Percentiles rank a stretch among this genome's conserved stretches.
Conservation (phyloP, 1,140 invertebrate species). For the Paraescarpia echinospica region DNA sequence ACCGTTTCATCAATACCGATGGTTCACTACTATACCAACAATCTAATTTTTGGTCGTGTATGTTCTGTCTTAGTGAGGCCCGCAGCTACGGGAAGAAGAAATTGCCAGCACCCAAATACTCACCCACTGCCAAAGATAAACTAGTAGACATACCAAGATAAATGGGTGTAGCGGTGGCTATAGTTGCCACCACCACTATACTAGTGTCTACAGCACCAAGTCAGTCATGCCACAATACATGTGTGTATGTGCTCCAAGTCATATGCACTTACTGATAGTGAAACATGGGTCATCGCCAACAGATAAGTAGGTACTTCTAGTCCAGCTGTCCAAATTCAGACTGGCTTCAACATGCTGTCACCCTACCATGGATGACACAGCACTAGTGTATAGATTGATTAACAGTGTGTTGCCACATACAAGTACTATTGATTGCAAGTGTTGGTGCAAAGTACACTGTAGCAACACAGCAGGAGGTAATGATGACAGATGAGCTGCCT, state of each 20-base stretch:
- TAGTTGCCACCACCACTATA: neutral
- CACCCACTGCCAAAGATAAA: too few relatives aligned
- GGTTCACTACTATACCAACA: neutral
- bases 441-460: neutral
- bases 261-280: neutral
- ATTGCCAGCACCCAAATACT: neutral
- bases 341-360: neutral
- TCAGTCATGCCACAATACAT: neutral
- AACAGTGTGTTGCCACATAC: neutral
- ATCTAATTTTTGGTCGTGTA: neutral
- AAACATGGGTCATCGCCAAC: neutral
- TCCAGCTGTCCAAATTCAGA: neutral
- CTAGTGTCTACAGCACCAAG: neutral
- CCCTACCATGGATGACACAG: neutral
- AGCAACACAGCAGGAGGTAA: neutral
- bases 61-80: neutral
- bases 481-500: neutral
- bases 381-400: neutral
- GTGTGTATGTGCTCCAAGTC: neutral
- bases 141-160: neutral
- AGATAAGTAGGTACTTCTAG: neutral
- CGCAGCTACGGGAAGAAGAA: neutral
- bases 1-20: neutral
- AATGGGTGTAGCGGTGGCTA: neutral
- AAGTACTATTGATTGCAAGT: neutral